Evolutionary conservation across 2,113 vertebrate species (phyloP), one percentile per base, ranked within the genome.

Genomic region (Myotis brandtii): DNA sequence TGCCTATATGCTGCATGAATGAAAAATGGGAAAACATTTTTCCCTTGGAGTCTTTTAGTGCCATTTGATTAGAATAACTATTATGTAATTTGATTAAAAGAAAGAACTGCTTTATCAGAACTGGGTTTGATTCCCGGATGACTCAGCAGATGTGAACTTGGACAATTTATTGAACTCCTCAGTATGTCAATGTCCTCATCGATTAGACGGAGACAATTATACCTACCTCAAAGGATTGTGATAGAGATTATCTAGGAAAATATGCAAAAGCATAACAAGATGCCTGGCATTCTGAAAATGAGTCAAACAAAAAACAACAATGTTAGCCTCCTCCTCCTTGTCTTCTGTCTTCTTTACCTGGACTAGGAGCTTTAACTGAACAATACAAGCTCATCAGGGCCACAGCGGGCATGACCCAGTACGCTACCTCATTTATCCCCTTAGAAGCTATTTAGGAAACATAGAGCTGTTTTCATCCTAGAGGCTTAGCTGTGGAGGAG

Each of bases 361-460:
- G 82, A 64, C 40, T 2, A 52, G 54, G 34, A 81, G 25, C 9
- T 64, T 66, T 67, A 17, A 23, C 5, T 37, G 43, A 92, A 25
- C 20, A 84, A 66, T n/a, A 34, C 13, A 43, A 66, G 21, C 30
- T 48, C 46, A 80, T 93, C 59, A 64, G 59, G 37, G 34, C 80
- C 27, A 56, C 34, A 48, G 54, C 30, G 17, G 67, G 4, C 43
- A 12, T 0, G 69, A 20, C 25, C 62, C n/a, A n/a, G 10, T 8
- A 23, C 14, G 1, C 13, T 75, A 3, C 30, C 56, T 86, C 88
- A 67, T 37, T 23, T 16, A 16, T 27, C 9, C 48, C 9, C 7
- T 56, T 13, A 67, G 69, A 54, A 80, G 7, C 93, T 69, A 6
- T 77, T 92, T 92, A 37, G 73, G 92, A 95, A 81, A 77, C 40